Evolutionary conservation across 1,140 invertebrate genomes (phyloP).

Genomic region (Apis mellifera): DNA sequence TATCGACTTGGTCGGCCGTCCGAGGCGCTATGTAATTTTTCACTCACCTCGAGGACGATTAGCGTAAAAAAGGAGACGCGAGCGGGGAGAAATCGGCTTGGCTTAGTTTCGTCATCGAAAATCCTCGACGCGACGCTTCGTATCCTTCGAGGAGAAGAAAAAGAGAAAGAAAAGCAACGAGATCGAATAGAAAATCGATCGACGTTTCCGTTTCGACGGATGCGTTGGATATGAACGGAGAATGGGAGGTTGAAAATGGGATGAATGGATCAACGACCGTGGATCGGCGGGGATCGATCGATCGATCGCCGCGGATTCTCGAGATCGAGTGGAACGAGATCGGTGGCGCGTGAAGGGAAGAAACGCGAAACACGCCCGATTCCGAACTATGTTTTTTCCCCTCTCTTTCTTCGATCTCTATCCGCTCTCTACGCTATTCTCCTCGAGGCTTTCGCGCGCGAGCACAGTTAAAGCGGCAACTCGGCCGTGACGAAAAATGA

Average conservation of each 20-base stretch:
- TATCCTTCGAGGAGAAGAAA: no score
- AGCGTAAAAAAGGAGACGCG: slow-evolving; percentile 3
- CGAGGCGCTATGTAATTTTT: slow-evolving; percentile 36
- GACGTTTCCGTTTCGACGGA: no score
- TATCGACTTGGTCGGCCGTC: slow-evolving; percentile 23
- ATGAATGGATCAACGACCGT: slow-evolving; percentile 58
- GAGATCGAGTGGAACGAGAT: slow-evolving; percentile 57
- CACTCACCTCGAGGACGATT: slow-evolving; percentile 32
- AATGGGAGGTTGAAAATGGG: slow-evolving; percentile 5
- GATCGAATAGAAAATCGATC: no score
- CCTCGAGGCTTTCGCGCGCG: not conserved
- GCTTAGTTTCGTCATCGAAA: not conserved
- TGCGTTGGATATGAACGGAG: no score
- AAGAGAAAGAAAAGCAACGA: no score
- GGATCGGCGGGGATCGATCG: slow-evolving; percentile 39
- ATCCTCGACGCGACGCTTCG: not conserved
- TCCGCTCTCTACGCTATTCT: not conserved
- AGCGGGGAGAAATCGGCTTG: not conserved
- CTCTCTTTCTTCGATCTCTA: slow-evolving; percentile 4
- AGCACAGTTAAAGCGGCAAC: slow-evolving; percentile 54
- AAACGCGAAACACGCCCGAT: slow-evolving; percentile 62
- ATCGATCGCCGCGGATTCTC: slow-evolving; percentile 53
- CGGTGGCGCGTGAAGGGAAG: slow-evolving; percentile 68
- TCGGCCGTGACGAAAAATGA: slow-evolving; percentile 68
- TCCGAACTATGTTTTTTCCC: slow-evolving; percentile 15